phyloP scores from a whole-genome alignment of 1,140 invertebrate genomes.

The Antheraea mylitta region DNA sequence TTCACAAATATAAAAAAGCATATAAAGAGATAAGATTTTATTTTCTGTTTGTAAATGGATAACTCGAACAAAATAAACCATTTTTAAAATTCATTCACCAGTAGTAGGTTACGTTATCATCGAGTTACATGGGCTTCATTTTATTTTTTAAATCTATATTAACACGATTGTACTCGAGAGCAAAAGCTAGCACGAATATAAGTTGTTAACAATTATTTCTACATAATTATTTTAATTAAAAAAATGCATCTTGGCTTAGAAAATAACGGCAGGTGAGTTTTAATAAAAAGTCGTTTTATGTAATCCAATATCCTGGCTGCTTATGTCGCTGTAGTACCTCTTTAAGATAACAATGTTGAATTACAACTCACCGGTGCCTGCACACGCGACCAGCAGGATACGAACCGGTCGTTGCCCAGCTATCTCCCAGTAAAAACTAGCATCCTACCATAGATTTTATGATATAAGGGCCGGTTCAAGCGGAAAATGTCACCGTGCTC shows the following conservation, averaged over 20 bases:
- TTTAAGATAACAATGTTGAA: slow-evolving; percentile 43
- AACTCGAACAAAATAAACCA: too few species aligned
- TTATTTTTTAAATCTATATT: too few species aligned
- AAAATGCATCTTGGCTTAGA: neutral
- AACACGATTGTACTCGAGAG: too few species aligned
- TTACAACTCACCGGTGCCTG: slow-evolving; percentile 26
- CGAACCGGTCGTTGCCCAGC: slow-evolving; percentile 50
- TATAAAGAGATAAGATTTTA: too few species aligned
- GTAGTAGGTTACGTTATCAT: too few species aligned
- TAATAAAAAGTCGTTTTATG: neutral
- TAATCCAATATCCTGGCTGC: slow-evolving; percentile 1
- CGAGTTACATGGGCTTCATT: too few species aligned
- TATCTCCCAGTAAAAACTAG: slow-evolving; percentile 43
- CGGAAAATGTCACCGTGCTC: neutral
- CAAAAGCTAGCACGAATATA: too few species aligned
- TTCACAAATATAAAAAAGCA: too few species aligned
- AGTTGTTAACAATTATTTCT: too few species aligned
- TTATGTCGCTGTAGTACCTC: slow-evolving; percentile 23
- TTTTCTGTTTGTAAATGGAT: too few species aligned
- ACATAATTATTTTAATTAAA: too few species aligned
- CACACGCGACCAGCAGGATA: slow-evolving; percentile 63
- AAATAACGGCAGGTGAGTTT: neutral
- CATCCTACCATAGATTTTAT: slow-evolving; percentile 30
- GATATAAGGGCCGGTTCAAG: neutral
- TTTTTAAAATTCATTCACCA: too few species aligned